phyloP scores from a whole-genome alignment of 2,888 invertebrate species.

The Nymphalis c-album region DNA sequence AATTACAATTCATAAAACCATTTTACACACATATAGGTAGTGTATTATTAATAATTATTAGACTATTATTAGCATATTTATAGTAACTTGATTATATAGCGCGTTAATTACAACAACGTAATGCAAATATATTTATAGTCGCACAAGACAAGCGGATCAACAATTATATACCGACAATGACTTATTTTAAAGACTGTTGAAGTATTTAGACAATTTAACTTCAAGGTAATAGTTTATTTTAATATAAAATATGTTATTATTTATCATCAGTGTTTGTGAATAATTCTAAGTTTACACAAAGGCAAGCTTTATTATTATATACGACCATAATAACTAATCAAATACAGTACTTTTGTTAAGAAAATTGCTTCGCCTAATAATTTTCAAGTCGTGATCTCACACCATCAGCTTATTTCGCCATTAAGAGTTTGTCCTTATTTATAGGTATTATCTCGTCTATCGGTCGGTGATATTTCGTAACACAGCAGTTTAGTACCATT shows the following conservation, averaged over 20 bases:
- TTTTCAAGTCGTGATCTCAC: constrained; percentile 73
- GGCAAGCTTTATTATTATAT: constrained; percentile 35
- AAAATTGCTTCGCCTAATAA: constrained; percentile 60
- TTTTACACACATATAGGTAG: no score
- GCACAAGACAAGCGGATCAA: background rate
- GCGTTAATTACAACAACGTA: no score
- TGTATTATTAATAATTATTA: no score
- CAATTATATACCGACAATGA: background rate
- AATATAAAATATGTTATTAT: constrained; percentile 8
- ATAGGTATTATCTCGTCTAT: constrained; percentile 73
- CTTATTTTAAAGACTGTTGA: constrained; percentile 1
- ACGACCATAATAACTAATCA: constrained; percentile 42
- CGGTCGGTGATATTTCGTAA: constrained; percentile 69
- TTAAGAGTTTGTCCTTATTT: constrained; percentile 76
- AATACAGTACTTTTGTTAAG: constrained; percentile 55
- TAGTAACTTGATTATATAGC: no score
- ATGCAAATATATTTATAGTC: background rate
- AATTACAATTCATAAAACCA: no score
- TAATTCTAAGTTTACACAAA: constrained; percentile 22
- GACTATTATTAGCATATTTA: no score
- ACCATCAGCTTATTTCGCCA: constrained; percentile 72
- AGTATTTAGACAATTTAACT: constrained; percentile 4
- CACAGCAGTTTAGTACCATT: constrained; percentile 67
- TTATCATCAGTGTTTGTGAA: background rate
- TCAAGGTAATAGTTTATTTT: constrained; percentile 6